Conservation (phyloP, 2,888 invertebrate species). For the Euclidia mi region DNA sequence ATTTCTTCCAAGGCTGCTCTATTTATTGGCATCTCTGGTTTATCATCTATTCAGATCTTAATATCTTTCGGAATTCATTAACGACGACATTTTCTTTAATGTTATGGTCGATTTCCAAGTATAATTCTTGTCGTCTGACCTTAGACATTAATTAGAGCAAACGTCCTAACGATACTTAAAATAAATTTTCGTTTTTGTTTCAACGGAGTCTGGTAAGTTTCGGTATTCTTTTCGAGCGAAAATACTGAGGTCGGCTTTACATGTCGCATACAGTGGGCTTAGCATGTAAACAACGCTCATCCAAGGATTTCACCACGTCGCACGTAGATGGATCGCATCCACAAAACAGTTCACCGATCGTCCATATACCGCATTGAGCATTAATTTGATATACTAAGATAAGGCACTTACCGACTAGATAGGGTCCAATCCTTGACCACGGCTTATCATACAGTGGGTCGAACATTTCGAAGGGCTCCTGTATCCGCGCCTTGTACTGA, state of each 20-base stretch:
- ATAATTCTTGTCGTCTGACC: too few species aligned
- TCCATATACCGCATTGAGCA: too few species aligned
- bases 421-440: conserved; percentile 95
- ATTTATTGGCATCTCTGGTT: conserved; percentile 17
- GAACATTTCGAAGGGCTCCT: conserved; percentile 95
- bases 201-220: not conserved
- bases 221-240: not conserved
- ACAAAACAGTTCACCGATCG: too few species aligned
- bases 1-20: conserved; percentile 22
- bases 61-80: not conserved
- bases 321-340: not conserved
- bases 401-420: conserved; percentile 92
- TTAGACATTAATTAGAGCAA: too few species aligned
- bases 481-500: conserved; percentile 93
- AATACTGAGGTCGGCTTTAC: not conserved
- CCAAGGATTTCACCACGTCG: not conserved
- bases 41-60: conserved; percentile 4
- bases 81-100: too few species aligned
- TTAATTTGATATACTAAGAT: conserved; percentile 19
- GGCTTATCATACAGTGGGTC: conserved; percentile 96
- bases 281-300: conserved; percentile 15
- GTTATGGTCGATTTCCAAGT: too few species aligned
- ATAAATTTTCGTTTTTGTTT: not conserved
- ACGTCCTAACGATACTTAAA: too few species aligned
- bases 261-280: not conserved